Conservation (phyloP, 1,140 invertebrate genomes). For the Dinothrombium tinctorium region DNA sequence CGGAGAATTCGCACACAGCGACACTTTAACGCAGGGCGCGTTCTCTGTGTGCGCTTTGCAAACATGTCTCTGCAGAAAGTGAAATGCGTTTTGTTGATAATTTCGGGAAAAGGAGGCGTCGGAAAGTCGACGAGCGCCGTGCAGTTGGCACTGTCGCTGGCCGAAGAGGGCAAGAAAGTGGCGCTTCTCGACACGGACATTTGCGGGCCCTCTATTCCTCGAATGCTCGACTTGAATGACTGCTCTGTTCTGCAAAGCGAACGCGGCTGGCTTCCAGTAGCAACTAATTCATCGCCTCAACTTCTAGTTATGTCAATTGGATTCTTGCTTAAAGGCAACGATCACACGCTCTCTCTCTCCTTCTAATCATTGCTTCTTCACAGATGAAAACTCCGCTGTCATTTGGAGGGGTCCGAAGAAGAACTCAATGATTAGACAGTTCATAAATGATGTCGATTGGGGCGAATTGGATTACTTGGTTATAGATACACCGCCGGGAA, state of each 20-base stretch:
- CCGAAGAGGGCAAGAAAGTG: slow-evolving; percentile 50
- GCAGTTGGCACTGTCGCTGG: slow-evolving; percentile 56
- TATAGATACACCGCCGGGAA: slow-evolving; percentile 82
- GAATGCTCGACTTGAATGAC: slow-evolving; percentile 29
- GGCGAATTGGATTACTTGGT: slow-evolving; percentile 59
- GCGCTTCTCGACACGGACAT: slow-evolving; percentile 76
- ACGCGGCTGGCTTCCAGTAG: slow-evolving; percentile 20
- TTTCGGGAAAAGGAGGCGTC: slow-evolving; percentile 93
- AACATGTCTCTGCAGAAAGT: too few species aligned
- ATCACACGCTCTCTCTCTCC: not conserved
- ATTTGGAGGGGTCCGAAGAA: slow-evolving; percentile 92
- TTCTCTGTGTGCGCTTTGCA: too few species aligned
- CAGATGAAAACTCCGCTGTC: slow-evolving; percentile 50
- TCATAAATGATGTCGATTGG: slow-evolving; percentile 84
- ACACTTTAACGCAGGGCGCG: too few species aligned
- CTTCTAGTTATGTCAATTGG: slow-evolving; percentile 62
- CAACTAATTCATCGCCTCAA: not conserved
- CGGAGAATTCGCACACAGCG: too few species aligned
- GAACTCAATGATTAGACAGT: slow-evolving; percentile 80
- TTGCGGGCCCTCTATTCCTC: slow-evolving; percentile 51
- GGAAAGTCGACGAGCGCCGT: slow-evolving; percentile 85
- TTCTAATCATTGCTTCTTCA: too few species aligned
- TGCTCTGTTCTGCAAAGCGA: slow-evolving; percentile 18
- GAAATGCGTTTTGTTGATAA: slow-evolving; percentile 24
- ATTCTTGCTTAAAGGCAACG: slow-evolving; percentile 37